Base-by-base conservation (phyloP, 2,797 vertebrate species). In the Adelosebastes latens region DNA sequence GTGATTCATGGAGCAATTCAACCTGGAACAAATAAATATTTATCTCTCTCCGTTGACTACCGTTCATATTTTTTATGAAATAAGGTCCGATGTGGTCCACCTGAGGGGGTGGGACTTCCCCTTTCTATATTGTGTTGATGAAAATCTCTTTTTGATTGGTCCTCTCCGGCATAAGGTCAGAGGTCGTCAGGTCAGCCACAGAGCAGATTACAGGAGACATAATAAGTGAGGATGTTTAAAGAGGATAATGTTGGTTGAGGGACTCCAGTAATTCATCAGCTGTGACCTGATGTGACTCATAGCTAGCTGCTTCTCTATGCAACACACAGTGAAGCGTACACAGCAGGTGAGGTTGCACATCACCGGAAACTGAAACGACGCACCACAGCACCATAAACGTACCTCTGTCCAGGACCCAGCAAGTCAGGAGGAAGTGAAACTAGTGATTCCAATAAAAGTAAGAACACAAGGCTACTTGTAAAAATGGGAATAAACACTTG, bases 241-340 rank as follows among this genome's bases (percentile, higher is more conserved):
- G 20, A 73, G 16, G 49, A 25, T 16, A 27, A 10, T 6, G 6
- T 9, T 52, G 22, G 25, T 42, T 82, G 73, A 77, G 72, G 55
- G 70, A 69, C 71, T 85, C 18, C 14, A 31, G 46, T 2, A 22
- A 80, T 74, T 76, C 59, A 59, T 73, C 61, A 39, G 68, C 73
- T 62, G 42, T 66, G 32, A 80, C 52, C 32, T 61, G 27, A 65
- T 46, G 27, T 53, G 9, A 72, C 20, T 72, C 42, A 31, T 16
- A 49, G 46, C 36, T 29, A n/a, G n/a, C n/a, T n/a, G 25, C 27
- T 34, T 67, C 14, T 61, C 34, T 74, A 25, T 27, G 60, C 24
- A 42, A 42, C 42, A 63, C 20, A 29, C 4, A 4, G 4, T 27
- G 25, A 27, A 27, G 25, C 25, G 25, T 27, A 27, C 25, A 27